A percentile compares a stretch with the other conserved stretches of the same genome.
phyloP scores from a whole-genome alignment of 2,888 invertebrate genomes.

The Mimachlamys varia region DNA sequence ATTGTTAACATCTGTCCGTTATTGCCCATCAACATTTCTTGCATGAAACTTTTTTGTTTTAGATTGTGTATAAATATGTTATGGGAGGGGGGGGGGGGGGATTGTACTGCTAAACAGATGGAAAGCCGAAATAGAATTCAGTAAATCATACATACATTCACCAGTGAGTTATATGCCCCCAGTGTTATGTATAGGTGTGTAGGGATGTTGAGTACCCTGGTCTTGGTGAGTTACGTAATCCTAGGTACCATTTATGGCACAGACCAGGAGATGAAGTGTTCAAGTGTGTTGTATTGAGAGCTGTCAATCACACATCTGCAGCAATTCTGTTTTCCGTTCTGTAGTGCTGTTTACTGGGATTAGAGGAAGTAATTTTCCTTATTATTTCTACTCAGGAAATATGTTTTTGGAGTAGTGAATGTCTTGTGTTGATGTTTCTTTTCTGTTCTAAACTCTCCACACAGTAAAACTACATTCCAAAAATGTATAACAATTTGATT shows the following conservation, averaged over 20 bases:
- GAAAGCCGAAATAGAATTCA: not conserved
- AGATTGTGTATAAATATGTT: not conserved
- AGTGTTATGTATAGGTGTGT: not conserved
- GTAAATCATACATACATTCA: not conserved
- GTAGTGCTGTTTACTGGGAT: not conserved
- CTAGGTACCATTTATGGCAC: not conserved
- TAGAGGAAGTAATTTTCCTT: not conserved
- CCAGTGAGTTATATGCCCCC: not conserved
- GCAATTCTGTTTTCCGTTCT: not conserved
- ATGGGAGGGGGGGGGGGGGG: no score
- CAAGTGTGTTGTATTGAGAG: not conserved
- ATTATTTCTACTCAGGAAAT: not conserved
- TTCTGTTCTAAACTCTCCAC: not conserved
- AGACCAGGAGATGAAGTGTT: not conserved
- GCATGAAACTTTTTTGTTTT: constrained; percentile 1
- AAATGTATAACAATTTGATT: not conserved
- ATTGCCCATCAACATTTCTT: not conserved
- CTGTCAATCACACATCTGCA: not conserved
- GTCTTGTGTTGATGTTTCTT: not conserved
- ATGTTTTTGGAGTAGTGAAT: not conserved
- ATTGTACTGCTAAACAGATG: not conserved
- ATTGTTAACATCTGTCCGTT: not conserved
- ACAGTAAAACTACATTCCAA: not conserved
- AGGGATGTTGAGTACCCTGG: not conserved
- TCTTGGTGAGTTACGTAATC: not conserved